Conservation (phyloP, 2,888 invertebrate genomes). For the Pyrrhosoma nymphula region DNA sequence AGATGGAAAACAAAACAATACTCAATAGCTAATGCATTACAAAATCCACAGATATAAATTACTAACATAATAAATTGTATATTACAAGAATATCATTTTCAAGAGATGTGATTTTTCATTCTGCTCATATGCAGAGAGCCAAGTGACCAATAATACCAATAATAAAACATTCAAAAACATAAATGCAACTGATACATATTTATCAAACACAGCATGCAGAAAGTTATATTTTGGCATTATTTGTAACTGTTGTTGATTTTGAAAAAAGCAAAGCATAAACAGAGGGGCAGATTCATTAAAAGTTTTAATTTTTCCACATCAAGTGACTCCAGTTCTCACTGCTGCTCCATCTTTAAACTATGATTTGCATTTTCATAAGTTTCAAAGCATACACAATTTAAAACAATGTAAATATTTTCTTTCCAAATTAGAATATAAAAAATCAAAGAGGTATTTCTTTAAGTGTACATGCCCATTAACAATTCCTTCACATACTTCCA, state of each 20-base stretch:
- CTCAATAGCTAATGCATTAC: slow-evolving; percentile 66
- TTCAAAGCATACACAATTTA: slow-evolving; percentile 58
- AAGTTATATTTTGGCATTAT: slow-evolving; percentile 45
- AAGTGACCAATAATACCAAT: slow-evolving; percentile 59
- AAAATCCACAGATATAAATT: slow-evolving; percentile 66
- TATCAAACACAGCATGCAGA: slow-evolving; percentile 55
- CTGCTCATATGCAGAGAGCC: slow-evolving; percentile 63
- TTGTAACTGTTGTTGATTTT: slow-evolving; percentile 47
- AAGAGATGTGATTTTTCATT: slow-evolving; percentile 62
- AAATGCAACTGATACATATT: slow-evolving; percentile 62
- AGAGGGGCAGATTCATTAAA: slow-evolving; percentile 46
- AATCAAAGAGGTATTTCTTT: slow-evolving; percentile 56
- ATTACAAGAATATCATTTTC: slow-evolving; percentile 67
- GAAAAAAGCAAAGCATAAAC: slow-evolving; percentile 60
- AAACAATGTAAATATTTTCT: slow-evolving; percentile 53
- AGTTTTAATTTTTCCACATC: slow-evolving; percentile 53
- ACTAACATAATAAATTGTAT: slow-evolving; percentile 64
- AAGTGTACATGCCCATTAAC: slow-evolving; percentile 55
- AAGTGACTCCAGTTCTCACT: slow-evolving; percentile 41
- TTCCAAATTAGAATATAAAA: slow-evolving; percentile 41
- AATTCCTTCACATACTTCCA: slow-evolving; percentile 40
- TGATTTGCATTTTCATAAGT: slow-evolving; percentile 39
- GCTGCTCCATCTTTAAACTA: slow-evolving; percentile 60
- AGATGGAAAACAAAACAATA: slow-evolving; percentile 67
- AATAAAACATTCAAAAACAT: slow-evolving; percentile 62